Conservation (phyloP, 2,797 vertebrate genomes). For the Atherinosoma microstoma region DNA sequence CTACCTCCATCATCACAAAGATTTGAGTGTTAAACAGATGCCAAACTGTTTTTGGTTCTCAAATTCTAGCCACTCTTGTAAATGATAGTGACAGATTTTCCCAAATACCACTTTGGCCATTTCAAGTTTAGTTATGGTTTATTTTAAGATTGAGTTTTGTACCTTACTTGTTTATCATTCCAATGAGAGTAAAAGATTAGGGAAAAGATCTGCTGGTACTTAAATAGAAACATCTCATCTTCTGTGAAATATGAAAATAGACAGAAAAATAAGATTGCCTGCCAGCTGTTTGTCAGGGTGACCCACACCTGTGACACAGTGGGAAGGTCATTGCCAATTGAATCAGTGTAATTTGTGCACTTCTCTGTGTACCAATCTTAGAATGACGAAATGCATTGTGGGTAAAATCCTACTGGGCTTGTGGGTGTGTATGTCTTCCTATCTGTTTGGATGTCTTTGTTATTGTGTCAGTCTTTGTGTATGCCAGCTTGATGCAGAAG, state of each 20-base stretch:
- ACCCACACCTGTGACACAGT: conserved; percentile 64
- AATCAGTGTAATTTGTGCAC: conserved; percentile 53
- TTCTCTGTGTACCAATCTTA: conserved; percentile 42
- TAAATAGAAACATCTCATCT: conserved; percentile 5
- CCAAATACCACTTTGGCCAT: not conserved
- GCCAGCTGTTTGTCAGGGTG: conserved; percentile 63
- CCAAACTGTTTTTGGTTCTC: conserved; percentile 14
- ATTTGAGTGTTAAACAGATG: conserved; percentile 26
- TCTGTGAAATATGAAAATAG: not conserved
- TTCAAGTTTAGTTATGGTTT: conserved; percentile 1
- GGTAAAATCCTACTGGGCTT: conserved; percentile 39
- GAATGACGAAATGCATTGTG: conserved; percentile 49
- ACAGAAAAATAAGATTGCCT: conserved; percentile 15
- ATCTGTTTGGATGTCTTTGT: conserved; percentile 25
- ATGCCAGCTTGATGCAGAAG: conserved; percentile 36
- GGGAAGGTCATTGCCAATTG: conserved; percentile 61
- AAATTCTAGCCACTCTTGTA: conserved; percentile 14
- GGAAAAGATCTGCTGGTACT: not conserved
- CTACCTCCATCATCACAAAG: conserved; percentile 21
- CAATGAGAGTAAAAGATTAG: not conserved
- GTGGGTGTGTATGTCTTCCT: conserved; percentile 42
- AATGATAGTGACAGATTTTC: conserved; percentile 5
- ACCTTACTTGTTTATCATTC: not conserved
- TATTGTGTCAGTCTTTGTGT: conserved; percentile 43
- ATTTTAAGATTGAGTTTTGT: conserved; percentile 2